Evolutionary conservation across 2,888 invertebrate species (phyloP), one percentile per base, ranked within the genome.

Genomic region (Psylliodes chrysocephalus): DNA sequence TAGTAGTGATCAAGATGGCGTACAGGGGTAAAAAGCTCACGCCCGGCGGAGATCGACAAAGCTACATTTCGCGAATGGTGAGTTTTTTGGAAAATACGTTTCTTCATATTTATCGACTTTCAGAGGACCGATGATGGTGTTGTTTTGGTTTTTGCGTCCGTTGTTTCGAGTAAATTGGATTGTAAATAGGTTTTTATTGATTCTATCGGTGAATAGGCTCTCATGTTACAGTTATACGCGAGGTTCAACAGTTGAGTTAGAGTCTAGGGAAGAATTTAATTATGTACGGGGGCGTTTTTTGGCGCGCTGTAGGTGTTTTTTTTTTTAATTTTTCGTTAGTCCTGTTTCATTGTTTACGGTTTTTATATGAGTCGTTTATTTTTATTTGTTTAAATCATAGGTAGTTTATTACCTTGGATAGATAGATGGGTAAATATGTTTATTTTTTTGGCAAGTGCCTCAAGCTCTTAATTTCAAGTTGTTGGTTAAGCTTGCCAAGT

Each of bases 11-110:
- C 76, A 79, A 79, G 70, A 80, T 79, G 79, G 79, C 79, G 79
- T 73, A 76, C 60, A 72, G 75, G 76, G 75, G 75, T 74, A 72
- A 74, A 72, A 75, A 73, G 74, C 72, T 70, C 52, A 66, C 69
- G 57, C 64, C 67, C 59, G 56, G 57, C 55, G 57, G 65, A 60
- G 73, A 77, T 71, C 77, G 79, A 40, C 73, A 77, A 63, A 74
- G 68, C 67, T 79, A 79, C 74, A 76, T 77, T 59, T 78, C 77
- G 67, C 78, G 80, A 61, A 80, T 79, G 79, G 80, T 80, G 76
- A 63, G 78, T 72, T 54, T 71, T 69, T 67, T n/a, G 17, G 52
- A 14, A 60, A 60, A 22, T 18, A 12, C 35, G 10, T 25, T 22
- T 22, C 12, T 22, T 18, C 1, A 18, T 8, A 12, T 15, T 47